A percentile compares a stretch with the other conserved stretches of the same genome.
These are phyloP conservation scores for Exocentrus adspersus DNA, from an alignment of 2,888 invertebrate species.

Conservation along the genomic window DNA sequence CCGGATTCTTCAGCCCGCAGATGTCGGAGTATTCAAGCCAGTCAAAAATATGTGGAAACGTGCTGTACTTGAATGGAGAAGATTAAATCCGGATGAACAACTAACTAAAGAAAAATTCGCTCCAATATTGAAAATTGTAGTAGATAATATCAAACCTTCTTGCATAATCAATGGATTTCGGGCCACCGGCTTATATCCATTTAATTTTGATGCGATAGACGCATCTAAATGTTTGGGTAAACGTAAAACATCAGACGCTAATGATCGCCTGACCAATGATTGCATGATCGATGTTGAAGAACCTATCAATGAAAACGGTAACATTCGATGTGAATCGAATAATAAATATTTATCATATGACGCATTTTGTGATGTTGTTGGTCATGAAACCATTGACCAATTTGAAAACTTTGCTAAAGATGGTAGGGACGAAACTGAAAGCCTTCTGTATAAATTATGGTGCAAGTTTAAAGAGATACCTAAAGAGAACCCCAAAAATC, in stretches of 20 bases:
- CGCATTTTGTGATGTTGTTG: background rate
- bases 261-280: background rate
- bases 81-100: background rate
- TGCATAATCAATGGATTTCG: background rate
- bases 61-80: conserved; percentile 52
- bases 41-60: conserved; percentile 44
- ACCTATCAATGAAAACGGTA: background rate
- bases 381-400: background rate
- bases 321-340: background rate
- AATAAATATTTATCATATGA: background rate
- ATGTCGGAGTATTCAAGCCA: conserved; percentile 49
- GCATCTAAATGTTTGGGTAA: no score
- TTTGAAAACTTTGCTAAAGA: background rate
- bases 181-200: background rate
- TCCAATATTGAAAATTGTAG: background rate
- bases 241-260: no score
- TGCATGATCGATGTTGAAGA: background rate
- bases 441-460: background rate
- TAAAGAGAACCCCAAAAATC: background rate
- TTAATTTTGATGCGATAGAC: no score
- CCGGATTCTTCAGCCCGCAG: conserved; percentile 47
- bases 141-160: background rate
- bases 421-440: background rate
- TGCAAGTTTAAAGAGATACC: background rate
- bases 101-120: background rate